Base-by-base conservation (phyloP, 2,797 vertebrate species). In the Crax fasciolata region DNA sequence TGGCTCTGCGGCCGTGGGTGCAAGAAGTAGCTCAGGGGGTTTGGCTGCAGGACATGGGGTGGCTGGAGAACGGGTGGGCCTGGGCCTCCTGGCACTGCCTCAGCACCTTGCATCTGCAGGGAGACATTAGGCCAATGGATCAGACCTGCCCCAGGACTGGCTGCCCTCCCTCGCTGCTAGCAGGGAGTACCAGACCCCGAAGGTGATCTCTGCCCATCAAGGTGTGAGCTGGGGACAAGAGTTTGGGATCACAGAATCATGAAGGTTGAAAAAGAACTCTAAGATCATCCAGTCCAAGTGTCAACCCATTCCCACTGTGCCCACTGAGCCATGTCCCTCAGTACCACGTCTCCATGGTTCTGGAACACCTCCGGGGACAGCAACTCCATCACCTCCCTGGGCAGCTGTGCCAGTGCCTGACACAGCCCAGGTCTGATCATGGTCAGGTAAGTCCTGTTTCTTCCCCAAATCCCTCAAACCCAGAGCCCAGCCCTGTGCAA, bases 1-100 rank as follows among this genome's bases (percentile, higher is more conserved):
- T 97, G 98, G 95, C 97, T 98, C 93, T 98, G 98, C 18, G 97
- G 97, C 84, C 98, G 99, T 0, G 97, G 94, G 77, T 98, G 98
- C 65, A 98, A 97, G 81, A 99, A 98, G 96, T 98, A 98, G 94
- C 98, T 97, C 96, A 98, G 90, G 32, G 98, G 95, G 87, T 97
- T 97, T 96, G 98, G 98, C 89, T 98, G 98, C 0, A 96, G 93
- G 23, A 98, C 12, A 6, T 96, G 98, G 62, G 98, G 76, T 2
- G 98, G 84, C 96, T 99, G 98, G 97, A 98, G 97, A 95, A 98
- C 95, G 65, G 96, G 91, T 63, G 97, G 98, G 5, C 95, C 89
- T 4, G 98, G 98, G 72, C 96, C 94, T 28, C 95, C 87, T 2
- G 98, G 98, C 73, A 97, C 94, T 2, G 98, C 89, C 89, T 98